Evolutionary conservation across 2,113 vertebrate species (phyloP).

Genomic region (Pachycephala philippinensis): DNA sequence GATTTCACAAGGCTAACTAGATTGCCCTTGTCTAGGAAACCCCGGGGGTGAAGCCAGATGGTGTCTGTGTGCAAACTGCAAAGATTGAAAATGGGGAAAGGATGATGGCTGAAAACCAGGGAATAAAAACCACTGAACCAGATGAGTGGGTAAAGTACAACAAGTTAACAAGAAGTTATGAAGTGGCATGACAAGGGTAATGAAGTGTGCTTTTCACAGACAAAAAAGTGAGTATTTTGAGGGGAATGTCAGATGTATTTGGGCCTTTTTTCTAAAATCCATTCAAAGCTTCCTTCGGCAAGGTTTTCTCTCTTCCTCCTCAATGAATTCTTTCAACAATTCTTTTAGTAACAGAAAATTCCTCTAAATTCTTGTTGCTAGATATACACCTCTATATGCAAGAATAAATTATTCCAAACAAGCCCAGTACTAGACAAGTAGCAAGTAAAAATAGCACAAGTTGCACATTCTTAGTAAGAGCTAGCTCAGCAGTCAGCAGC

Average conservation of each 20-base stretch:
- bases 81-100: background rate
- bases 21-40: slow-evolving; percentile 18
- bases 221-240: background rate
- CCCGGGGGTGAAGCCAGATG: background rate
- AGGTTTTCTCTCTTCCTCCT: background rate
- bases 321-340: background rate
- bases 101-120: background rate
- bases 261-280: background rate
- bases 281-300: background rate
- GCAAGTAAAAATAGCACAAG: slow-evolving; percentile 4
- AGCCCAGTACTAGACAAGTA: background rate
- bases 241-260: background rate
- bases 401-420: background rate
- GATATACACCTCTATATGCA: background rate
- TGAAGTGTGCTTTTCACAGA: background rate
- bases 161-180: background rate
- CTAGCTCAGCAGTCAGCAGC: background rate
- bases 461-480: background rate
- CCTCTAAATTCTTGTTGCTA: background rate
- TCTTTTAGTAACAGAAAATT: background rate
- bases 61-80: background rate
- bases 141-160: background rate
- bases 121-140: background rate
- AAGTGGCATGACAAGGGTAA: background rate
- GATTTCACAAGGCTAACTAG: slow-evolving; percentile 46